Evolutionary conservation across 1,140 invertebrate genomes (phyloP).

Genomic region (Calycopis cecrops): DNA sequence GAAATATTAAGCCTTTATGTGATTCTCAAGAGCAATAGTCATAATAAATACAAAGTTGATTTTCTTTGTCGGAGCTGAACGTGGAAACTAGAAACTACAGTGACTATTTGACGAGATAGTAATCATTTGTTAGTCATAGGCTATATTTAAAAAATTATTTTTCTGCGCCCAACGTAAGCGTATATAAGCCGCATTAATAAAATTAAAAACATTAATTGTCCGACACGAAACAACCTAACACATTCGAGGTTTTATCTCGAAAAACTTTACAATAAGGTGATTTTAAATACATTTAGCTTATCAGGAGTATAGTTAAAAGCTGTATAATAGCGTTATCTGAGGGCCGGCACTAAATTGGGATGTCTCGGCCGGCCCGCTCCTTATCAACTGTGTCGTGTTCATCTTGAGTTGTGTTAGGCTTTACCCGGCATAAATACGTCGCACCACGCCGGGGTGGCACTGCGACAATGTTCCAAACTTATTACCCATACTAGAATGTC

Average conservation of each 20-base stretch:
- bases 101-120: too few relatives aligned
- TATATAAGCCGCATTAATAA: too few relatives aligned
- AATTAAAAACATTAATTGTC: too few relatives aligned
- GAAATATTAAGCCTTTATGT: too few relatives aligned
- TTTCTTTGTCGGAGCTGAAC: too few relatives aligned
- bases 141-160: too few relatives aligned
- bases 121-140: too few relatives aligned
- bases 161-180: too few relatives aligned
- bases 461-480: conserved; percentile 66
- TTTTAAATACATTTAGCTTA: conserved; percentile 72
- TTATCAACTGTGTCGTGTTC: conserved; percentile 73
- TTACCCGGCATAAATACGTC: conserved; percentile 68
- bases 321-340: conserved; percentile 72
- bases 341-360: conserved; percentile 71
- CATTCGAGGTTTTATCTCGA: not conserved
- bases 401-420: conserved; percentile 74
- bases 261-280: conserved; percentile 38
- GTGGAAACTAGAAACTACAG: too few relatives aligned
- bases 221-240: too few relatives aligned
- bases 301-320: conserved; percentile 72
- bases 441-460: conserved; percentile 55
- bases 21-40: too few relatives aligned
- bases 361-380: conserved; percentile 59
- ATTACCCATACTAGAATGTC: conserved; percentile 44
- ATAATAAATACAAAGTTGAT: too few relatives aligned